Conservation (phyloP, 2,888 invertebrate genomes). For the Fragum fragum region DNA sequence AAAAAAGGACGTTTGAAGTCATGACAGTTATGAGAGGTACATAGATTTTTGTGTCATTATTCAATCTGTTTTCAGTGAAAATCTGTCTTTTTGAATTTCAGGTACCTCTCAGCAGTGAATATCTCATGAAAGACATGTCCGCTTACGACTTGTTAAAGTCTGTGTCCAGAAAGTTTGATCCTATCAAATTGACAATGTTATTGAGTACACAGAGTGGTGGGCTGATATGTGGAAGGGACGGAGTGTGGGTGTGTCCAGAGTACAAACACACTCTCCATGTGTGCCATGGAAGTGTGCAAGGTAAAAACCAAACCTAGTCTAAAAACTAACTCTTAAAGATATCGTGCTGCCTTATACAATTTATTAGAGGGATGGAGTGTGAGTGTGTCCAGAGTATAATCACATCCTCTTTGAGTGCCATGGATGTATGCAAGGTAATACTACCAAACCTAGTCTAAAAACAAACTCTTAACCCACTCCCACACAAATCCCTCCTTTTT, state of each 20-base stretch:
- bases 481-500: too few species aligned
- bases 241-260: constrained; percentile 82
- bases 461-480: too few species aligned
- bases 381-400: constrained; percentile 81
- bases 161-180: constrained; percentile 79
- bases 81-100: constrained; percentile 40
- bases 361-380: constrained; percentile 78
- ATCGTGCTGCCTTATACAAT: too few species aligned
- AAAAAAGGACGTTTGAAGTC: too few species aligned
- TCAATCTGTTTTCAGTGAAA: not conserved
- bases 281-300: constrained; percentile 81
- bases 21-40: too few species aligned
- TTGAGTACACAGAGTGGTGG: constrained; percentile 76
- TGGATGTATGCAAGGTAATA: constrained; percentile 80
- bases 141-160: constrained; percentile 77
- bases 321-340: too few species aligned
- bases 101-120: constrained; percentile 82
- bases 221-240: constrained; percentile 77
- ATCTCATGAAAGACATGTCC: constrained; percentile 79
- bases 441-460: too few species aligned
- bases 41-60: too few species aligned
- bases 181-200: constrained; percentile 76
- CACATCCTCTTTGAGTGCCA: constrained; percentile 80
- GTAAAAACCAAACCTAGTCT: too few species aligned
- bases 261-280: constrained; percentile 79